phyloP scores from a whole-genome alignment of 2,113 vertebrate genomes.

The Laticauda laticaudata region DNA sequence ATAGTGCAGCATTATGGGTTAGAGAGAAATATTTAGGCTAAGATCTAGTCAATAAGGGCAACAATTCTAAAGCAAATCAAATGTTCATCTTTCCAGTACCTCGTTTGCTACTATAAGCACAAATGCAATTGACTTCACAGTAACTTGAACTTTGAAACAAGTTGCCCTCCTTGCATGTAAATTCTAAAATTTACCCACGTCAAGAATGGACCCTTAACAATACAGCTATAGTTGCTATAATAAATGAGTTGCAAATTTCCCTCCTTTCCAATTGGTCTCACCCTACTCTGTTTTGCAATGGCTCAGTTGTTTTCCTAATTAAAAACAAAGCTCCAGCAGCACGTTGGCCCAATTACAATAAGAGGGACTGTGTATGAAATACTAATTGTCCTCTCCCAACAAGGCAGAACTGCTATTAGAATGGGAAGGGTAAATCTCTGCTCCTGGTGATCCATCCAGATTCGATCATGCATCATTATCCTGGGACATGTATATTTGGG shows the following conservation, averaged over 20 bases:
- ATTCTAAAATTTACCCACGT: background rate
- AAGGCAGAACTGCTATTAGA: background rate
- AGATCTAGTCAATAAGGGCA: background rate
- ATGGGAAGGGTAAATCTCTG: background rate
- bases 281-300: background rate
- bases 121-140: background rate
- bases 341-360: background rate
- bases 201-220: background rate
- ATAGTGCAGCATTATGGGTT: background rate
- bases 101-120: background rate
- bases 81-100: background rate
- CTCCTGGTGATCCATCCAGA: background rate
- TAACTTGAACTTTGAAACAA: background rate
- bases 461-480: background rate
- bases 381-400: background rate
- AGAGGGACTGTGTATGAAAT: background rate
- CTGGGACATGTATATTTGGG: background rate
- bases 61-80: background rate
- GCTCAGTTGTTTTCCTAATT: background rate
- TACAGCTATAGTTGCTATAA: background rate
- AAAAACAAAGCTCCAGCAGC: background rate
- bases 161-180: background rate
- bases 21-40: background rate
- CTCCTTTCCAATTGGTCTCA: background rate
- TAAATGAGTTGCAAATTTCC: background rate